Base-by-base conservation (phyloP, 2,797 vertebrate genomes). In the Odontamblyopus rebecca region DNA sequence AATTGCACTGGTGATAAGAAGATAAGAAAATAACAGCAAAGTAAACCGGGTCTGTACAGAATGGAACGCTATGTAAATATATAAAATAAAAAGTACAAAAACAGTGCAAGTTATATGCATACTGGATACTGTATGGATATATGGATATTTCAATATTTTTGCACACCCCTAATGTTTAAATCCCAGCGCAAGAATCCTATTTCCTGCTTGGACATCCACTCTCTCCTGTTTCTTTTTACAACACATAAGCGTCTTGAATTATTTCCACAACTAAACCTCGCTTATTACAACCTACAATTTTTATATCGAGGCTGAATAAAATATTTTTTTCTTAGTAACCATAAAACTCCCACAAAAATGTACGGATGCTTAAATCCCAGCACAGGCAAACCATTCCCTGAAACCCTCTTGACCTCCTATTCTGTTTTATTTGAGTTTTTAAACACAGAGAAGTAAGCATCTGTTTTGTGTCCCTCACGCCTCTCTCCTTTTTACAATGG, bases 401-500 rank as follows among this genome's bases (percentile, higher is more conserved):
- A 61, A 61, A 63, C n/a, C 61, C 23, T 48, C 12, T 48, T 65
- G 38, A 44, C n/a, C 27, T 65, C 48, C 65, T 51, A 4, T 51
- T 51, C 35, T 6, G 9, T 30, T 29, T 67, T 67, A 29, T 60
- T 67, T 19, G 30, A 32, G 85, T 60, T 63, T 73, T 75, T 71
- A 56, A 68, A 35, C 32, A 61, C 26, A 60, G 67, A 78, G 83
- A 76, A 41, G 50, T 70, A 29, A 27, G 26, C 56, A 15, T 59
- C 3, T 50, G 64, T 4, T 70, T 76, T 71, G 69, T 61, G 61
- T 72, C 35, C 54, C 48, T n/a, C 29, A 72, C 64, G 77, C 32
- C 73, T 71, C 61, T 13, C 59, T 48, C 70, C 38, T 69, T 64
- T 38, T 78, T 60, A 19, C 50, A 72, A 59, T 81, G 81, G 61